Evolutionary conservation across 2,113 vertebrate genomes (phyloP).

Genomic region (Pipa parva): DNA sequence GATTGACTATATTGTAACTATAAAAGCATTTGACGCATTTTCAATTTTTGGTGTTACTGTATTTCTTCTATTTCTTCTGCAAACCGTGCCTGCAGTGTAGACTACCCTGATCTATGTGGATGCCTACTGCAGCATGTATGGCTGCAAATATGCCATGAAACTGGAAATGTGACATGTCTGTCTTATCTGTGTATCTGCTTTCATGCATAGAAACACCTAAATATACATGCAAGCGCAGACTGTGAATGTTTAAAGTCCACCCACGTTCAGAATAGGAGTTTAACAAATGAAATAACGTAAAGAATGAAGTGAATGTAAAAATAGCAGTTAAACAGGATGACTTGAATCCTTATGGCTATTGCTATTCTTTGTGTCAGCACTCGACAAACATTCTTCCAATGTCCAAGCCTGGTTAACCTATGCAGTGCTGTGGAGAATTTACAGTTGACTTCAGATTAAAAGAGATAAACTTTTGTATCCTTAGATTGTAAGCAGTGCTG

Average conservation of each 20-base stretch:
- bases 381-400: constrained; percentile 18
- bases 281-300: constrained; percentile 11
- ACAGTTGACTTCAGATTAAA: too few relatives aligned
- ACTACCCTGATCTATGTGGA: too few relatives aligned
- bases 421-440: neutral
- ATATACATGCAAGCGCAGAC: constrained; percentile 7
- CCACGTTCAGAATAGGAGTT: neutral
- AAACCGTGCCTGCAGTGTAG: too few relatives aligned
- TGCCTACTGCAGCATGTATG: too few relatives aligned
- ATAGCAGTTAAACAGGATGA: constrained; percentile 39
- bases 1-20: too few relatives aligned
- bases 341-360: constrained; percentile 15
- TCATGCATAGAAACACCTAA: constrained; percentile 8
- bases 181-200: neutral
- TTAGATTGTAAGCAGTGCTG: too few relatives aligned
- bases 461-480: too few relatives aligned
- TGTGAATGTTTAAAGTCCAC: neutral
- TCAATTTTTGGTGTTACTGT: too few relatives aligned
- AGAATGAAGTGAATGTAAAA: constrained; percentile 37
- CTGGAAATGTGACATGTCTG: neutral
- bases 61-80: too few relatives aligned
- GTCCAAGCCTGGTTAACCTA: constrained; percentile 4
- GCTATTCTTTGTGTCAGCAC: constrained; percentile 14
- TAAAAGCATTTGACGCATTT: too few relatives aligned
- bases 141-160: too few relatives aligned